phyloP scores from a whole-genome alignment of 92 coral and sea anemone genomes.

The Parazoanthus swiftii region DNA sequence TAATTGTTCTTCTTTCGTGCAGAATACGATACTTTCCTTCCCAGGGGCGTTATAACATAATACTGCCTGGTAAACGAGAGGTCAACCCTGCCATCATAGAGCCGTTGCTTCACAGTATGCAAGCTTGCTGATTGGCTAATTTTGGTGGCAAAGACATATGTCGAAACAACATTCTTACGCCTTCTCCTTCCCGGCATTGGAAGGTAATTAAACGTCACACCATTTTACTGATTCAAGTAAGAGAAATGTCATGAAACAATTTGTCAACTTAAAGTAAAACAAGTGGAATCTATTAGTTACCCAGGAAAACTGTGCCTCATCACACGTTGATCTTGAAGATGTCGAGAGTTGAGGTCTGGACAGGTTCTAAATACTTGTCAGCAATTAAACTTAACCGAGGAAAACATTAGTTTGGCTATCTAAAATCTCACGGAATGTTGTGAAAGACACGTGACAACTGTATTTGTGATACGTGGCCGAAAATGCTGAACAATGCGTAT shows the following conservation, averaged over 20 bases:
- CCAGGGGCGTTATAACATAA: conserved; percentile 45
- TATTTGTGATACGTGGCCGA: not conserved
- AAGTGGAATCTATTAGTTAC: not conserved
- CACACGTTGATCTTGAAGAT: not conserved
- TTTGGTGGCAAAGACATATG: conserved; percentile 16
- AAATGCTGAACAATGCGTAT: not conserved
- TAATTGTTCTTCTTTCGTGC: conserved; percentile 29
- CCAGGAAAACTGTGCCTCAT: conserved; percentile 4
- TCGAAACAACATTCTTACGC: conserved; percentile 21
- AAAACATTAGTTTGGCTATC: conserved; percentile 29
- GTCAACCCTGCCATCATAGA: conserved; percentile 25
- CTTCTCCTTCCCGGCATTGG: conserved; percentile 3
- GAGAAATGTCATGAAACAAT: not conserved
- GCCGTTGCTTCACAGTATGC: conserved; percentile 25
- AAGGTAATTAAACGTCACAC: not conserved
- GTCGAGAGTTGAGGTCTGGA: conserved; percentile 26
- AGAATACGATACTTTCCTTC: conserved; percentile 30
- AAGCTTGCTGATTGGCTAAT: conserved; percentile 36
- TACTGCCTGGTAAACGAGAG: conserved; percentile 40
- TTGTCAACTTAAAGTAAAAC: not conserved
- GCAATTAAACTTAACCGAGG: conserved; percentile 44
- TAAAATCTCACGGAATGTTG: conserved; percentile 36
- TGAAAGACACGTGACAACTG: conserved; percentile 38
- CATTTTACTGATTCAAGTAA: not conserved
- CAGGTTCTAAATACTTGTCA: conserved; percentile 29